phyloP scores from a whole-genome alignment of 2,113 vertebrate species.

The Phycodurus eques region DNA sequence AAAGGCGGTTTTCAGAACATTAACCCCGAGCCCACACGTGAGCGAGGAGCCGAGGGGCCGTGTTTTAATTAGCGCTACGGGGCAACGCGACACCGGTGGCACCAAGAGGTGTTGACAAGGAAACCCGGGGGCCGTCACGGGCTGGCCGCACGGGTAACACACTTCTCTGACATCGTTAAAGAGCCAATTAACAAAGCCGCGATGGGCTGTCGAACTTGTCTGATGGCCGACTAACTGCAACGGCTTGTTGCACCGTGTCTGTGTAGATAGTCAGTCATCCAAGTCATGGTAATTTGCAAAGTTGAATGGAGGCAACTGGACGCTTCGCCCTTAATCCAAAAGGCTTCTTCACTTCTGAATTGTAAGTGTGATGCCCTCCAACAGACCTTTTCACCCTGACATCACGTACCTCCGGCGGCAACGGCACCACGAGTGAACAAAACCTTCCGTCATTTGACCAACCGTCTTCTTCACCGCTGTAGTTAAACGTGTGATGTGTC shows the following conservation, averaged over 20 bases:
- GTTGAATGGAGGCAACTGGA: too few species aligned
- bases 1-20: conserved; percentile 56
- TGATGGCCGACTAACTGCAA: conserved; percentile 39
- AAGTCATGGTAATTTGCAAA: too few species aligned
- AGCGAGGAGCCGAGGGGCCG: conserved; percentile 38
- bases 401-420: too few species aligned
- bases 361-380: not conserved
- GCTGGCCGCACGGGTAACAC: conserved; percentile 49
- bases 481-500: too few species aligned
- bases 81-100: conserved; percentile 32
- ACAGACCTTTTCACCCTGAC: too few species aligned
- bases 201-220: conserved; percentile 50
- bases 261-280: too few species aligned
- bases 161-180: conserved; percentile 59
- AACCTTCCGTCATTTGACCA: too few species aligned
- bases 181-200: conserved; percentile 64
- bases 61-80: conserved; percentile 68
- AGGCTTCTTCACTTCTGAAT: not conserved
- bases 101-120: conserved; percentile 36
- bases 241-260: not conserved
- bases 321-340: not conserved
- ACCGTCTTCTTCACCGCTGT: too few species aligned
- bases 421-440: too few species aligned
- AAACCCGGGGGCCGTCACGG: conserved; percentile 41
- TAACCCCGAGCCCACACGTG: conserved; percentile 53